These are phyloP conservation scores for Drosophila anomalata DNA, from an alignment of 2,888 invertebrate species.

Conservation along the genomic window DNA sequence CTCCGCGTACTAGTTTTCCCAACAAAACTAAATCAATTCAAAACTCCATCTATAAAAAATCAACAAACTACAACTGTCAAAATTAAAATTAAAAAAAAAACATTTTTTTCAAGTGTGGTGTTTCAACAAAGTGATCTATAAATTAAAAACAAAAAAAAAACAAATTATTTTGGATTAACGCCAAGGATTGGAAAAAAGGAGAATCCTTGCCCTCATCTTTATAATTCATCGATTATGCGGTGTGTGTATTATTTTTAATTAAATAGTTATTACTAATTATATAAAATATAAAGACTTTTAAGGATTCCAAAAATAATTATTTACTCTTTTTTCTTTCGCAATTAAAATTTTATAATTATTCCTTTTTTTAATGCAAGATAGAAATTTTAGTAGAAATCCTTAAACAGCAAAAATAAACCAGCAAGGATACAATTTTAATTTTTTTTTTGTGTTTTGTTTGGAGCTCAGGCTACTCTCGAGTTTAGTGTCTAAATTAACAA, in stretches of 20 bases:
- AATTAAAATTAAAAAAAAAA: not conserved
- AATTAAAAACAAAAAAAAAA: too few relatives aligned
- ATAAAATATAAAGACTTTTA: not conserved
- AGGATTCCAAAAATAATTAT: not conserved
- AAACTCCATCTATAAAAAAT: not conserved
- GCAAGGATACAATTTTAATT: not conserved
- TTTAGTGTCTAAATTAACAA: slow-evolving; percentile 43
- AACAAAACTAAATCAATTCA: not conserved
- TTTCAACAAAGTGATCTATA: slow-evolving; percentile 14
- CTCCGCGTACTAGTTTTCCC: slow-evolving; percentile 57
- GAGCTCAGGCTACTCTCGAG: slow-evolving; percentile 39
- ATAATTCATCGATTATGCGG: slow-evolving; percentile 73
- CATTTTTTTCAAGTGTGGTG: slow-evolving; percentile 36
- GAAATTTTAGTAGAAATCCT: not conserved
- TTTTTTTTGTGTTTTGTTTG: not conserved
- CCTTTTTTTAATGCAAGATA: too few relatives aligned
- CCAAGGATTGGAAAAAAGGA: slow-evolving; percentile 27
- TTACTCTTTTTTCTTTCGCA: not conserved
- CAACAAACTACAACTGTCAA: not conserved
- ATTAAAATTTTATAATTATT: not conserved
- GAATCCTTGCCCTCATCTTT: slow-evolving; percentile 35
- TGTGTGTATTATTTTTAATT: slow-evolving; percentile 75
- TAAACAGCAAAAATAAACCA: not conserved
- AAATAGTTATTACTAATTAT: not conserved
- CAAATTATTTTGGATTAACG: slow-evolving; percentile 14